Conservation (phyloP, 2,113 vertebrate genomes). For the Cnemophilus loriae region DNA sequence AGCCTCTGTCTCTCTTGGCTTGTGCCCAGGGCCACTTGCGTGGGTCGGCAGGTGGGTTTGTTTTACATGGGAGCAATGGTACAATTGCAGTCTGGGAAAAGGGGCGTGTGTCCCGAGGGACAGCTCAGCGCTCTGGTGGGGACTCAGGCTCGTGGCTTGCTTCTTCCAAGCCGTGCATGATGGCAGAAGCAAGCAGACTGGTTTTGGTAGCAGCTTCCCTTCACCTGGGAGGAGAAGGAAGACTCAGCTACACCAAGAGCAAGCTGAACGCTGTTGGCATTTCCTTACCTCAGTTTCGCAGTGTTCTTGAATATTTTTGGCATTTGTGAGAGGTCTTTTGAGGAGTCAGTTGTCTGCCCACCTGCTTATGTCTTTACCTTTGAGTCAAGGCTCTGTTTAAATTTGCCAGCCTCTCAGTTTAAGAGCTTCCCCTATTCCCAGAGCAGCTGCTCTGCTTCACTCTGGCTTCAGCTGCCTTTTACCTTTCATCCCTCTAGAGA, state of each 20-base stretch:
- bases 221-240: neutral
- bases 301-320: neutral
- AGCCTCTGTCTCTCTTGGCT: neutral
- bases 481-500: neutral
- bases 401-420: neutral
- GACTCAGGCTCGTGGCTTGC: neutral
- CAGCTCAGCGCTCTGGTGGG: neutral
- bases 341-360: neutral
- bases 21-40: neutral
- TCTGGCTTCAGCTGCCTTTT: neutral
- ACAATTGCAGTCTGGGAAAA: neutral
- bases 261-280: neutral
- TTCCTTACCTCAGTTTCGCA: neutral
- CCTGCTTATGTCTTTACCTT: neutral
- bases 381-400: neutral
- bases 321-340: neutral
- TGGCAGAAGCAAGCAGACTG: neutral
- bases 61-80: neutral
- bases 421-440: neutral
- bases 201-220: neutral
- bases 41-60: neutral
- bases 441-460: neutral
- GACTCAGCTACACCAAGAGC: neutral
- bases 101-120: neutral
- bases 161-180: fast-evolving